Evolutionary conservation across 2,113 vertebrate species (phyloP).

Genomic region (Calyptomena viridis): DNA sequence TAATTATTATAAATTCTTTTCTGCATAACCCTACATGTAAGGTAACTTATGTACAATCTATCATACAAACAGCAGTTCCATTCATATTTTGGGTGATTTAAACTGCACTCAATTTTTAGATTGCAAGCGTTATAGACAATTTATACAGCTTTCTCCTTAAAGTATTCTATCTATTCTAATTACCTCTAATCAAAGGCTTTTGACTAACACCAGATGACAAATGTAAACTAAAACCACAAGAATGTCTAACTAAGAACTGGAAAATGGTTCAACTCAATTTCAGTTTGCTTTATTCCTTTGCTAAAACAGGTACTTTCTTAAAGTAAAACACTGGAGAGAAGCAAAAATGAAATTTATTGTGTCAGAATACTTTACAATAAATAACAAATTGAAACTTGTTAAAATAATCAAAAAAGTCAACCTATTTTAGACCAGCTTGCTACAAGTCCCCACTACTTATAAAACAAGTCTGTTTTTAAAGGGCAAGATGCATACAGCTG

Average conservation of each 20-base stretch:
- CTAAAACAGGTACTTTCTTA: not conserved
- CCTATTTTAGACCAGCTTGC: not conserved
- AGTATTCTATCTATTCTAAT: not conserved
- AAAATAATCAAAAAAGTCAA: not conserved
- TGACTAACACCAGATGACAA: not conserved
- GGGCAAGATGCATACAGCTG: not conserved
- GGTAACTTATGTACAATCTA: not conserved
- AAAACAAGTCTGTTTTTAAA: not conserved
- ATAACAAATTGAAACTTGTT: not conserved
- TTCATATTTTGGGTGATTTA: not conserved
- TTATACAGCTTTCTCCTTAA: not conserved
- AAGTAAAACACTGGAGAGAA: not conserved
- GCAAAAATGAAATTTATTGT: not conserved
- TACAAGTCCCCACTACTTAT: not conserved
- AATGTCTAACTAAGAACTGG: not conserved
- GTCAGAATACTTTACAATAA: not conserved
- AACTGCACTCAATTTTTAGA: not conserved
- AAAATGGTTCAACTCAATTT: not conserved
- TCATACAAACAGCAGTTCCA: not conserved
- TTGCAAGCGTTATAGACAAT: not conserved
- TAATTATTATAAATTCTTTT: not conserved
- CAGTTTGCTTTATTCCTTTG: not conserved
- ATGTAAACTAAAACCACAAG: not conserved
- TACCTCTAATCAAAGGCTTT: not conserved
- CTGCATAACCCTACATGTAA: not conserved